These are phyloP conservation scores for Ptyas mucosa DNA, from an alignment of 2,113 vertebrate species.

Conservation along the genomic window DNA sequence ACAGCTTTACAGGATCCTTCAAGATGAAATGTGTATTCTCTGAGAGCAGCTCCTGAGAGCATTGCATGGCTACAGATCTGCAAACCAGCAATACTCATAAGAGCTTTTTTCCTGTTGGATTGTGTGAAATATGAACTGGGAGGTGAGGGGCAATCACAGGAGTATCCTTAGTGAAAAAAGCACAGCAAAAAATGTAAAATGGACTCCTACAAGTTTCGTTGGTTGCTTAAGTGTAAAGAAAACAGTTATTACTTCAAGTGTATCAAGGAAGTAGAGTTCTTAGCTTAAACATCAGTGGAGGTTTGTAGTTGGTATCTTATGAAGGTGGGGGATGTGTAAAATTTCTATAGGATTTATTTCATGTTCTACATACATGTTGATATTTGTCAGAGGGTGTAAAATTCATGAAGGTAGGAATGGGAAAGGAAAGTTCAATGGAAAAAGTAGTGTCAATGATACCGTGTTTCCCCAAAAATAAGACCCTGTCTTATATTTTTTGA, in stretches of 20 bases:
- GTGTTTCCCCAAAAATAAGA: no score
- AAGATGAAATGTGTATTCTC: background rate
- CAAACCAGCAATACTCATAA: background rate
- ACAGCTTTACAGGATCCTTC: background rate
- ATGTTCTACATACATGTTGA: background rate
- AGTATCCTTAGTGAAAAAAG: background rate
- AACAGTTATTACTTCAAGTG: background rate
- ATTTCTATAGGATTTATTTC: background rate
- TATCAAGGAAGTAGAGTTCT: background rate
- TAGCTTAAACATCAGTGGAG: background rate
- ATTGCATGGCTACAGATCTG: background rate
- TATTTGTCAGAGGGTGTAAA: background rate
- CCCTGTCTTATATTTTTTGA: no score
- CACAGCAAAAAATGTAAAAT: background rate
- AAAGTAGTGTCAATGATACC: background rate
- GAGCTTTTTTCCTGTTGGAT: background rate
- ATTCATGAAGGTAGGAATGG: background rate
- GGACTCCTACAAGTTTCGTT: background rate
- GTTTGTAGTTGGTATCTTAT: background rate
- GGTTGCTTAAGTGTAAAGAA: background rate
- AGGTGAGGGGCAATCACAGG: background rate
- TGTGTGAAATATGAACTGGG: background rate
- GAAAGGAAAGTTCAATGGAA: background rate
- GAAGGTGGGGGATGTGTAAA: background rate
- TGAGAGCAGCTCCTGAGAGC: background rate